Conservation (phyloP, 37 sponge, comb jelly and placozoan species). For the Chondrosia reniformis region DNA sequence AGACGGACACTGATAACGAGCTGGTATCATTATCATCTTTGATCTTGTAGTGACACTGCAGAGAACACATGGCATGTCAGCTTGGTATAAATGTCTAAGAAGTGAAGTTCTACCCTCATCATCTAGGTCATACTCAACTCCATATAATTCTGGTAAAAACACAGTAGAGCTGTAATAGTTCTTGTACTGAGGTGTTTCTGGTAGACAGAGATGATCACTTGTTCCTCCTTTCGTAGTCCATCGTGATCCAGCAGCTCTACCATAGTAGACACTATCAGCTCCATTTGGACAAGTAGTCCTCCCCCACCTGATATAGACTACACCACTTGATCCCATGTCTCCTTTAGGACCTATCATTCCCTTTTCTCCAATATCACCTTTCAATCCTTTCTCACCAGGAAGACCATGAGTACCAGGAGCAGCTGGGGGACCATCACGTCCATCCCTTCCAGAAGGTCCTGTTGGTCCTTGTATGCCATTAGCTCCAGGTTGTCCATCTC, state of each 20-base stretch:
- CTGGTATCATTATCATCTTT: slow-evolving; percentile 2
- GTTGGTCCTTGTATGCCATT: too few relatives aligned
- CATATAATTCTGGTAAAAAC: background rate
- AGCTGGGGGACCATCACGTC: background rate
- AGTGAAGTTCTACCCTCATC: slow-evolving; percentile 3
- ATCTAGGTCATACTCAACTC: slow-evolving; percentile 18
- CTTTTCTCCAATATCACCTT: background rate
- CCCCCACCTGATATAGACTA: slow-evolving; percentile 25
- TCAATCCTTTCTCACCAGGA: background rate
- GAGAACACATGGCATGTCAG: slow-evolving; percentile 25
- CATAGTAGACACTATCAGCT: background rate
- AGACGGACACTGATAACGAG: slow-evolving; percentile 15
- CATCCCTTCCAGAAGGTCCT: background rate
- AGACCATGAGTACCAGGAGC: too few relatives aligned
- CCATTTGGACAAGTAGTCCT: slow-evolving; percentile 3
- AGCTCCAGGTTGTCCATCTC: background rate
- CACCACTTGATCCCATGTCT: background rate
- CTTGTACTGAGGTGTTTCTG: slow-evolving; percentile 17
- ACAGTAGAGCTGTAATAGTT: background rate
- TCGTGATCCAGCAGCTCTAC: slow-evolving; percentile 6
- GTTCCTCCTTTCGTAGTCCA: slow-evolving; percentile 12
- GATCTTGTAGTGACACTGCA: background rate
- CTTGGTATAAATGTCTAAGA: background rate
- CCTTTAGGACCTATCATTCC: background rate
- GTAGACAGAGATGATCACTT: slow-evolving; percentile 23